phyloP scores from a whole-genome alignment of 2,888 invertebrate genomes.

The Drosophila mercatorum region DNA sequence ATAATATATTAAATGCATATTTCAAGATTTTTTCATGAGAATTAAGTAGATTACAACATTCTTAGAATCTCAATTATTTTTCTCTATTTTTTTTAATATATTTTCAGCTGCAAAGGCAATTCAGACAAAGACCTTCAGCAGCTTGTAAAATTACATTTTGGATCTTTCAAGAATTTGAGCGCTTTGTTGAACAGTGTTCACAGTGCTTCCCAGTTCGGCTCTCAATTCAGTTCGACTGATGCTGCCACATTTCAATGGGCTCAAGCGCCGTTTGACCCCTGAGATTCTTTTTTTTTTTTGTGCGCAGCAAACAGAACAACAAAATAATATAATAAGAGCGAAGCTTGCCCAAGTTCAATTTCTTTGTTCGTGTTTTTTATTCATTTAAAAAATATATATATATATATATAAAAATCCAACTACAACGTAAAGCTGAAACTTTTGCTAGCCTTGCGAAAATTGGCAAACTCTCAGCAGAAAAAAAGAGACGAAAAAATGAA shows the following conservation, averaged over 20 bases:
- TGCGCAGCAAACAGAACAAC: slow-evolving; percentile 18
- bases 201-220: background rate
- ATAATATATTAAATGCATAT: too few species aligned
- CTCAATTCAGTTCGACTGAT: background rate
- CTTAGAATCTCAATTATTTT: too few species aligned
- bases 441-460: slow-evolving; percentile 60
- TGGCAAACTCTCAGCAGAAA: slow-evolving; percentile 30
- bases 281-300: slow-evolving; percentile 14
- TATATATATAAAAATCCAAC: slow-evolving; percentile 3
- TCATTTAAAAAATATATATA: slow-evolving; percentile 22
- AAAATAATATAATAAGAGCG: background rate
- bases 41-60: too few species aligned
- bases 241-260: slow-evolving; percentile 10
- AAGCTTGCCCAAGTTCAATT: slow-evolving; percentile 64
- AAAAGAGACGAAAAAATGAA: background rate
- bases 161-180: background rate
- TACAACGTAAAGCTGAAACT: slow-evolving; percentile 58
- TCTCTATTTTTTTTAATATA: background rate
- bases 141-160: background rate
- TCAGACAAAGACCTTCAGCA: background rate
- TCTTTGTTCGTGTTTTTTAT: slow-evolving; percentile 61
- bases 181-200: background rate
- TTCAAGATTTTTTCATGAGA: too few species aligned
- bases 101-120: background rate
- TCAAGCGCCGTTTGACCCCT: slow-evolving; percentile 36